These are phyloP conservation scores for Plagodis pulveraria DNA, from an alignment of 2,888 invertebrate species.

Conservation along the genomic window DNA sequence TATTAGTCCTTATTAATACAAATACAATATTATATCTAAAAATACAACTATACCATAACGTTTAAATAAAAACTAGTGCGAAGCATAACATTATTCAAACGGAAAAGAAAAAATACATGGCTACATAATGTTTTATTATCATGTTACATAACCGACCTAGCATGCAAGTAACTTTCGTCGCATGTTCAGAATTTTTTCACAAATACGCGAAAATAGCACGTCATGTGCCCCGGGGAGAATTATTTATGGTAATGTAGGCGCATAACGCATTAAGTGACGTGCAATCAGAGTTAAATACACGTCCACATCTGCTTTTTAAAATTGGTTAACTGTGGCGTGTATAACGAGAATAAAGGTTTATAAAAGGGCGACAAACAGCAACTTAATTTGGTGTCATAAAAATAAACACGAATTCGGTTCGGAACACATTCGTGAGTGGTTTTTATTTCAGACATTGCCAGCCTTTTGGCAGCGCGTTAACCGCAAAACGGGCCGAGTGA, in stretches of 20 bases:
- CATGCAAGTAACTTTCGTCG: constrained; percentile 28
- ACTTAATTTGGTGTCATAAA: constrained; percentile 29
- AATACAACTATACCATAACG: too few relatives aligned
- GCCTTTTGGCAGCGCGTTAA: constrained; percentile 36
- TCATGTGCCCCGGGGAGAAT: constrained; percentile 19
- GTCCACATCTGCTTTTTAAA: constrained; percentile 13
- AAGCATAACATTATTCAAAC: constrained; percentile 8
- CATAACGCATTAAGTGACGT: constrained; percentile 14
- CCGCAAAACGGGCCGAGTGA: constrained; percentile 35
- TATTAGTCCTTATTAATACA: too few relatives aligned
- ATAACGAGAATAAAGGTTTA: constrained; percentile 8
- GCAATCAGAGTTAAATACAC: constrained; percentile 10
- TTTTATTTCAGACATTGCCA: constrained; percentile 40
- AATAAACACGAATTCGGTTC: constrained; percentile 31
- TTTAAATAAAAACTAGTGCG: background rate
- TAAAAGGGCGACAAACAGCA: constrained; percentile 13
- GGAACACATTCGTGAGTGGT: constrained; percentile 33
- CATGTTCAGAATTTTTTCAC: constrained; percentile 24
- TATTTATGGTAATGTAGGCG: constrained; percentile 17
- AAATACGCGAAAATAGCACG: constrained; percentile 29
- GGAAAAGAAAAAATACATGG: constrained; percentile 10
- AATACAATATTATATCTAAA: too few relatives aligned
- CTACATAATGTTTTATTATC: constrained; percentile 28
- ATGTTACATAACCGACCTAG: constrained; percentile 22
- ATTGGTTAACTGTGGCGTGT: constrained; percentile 12